These are phyloP conservation scores for Synaphobranchus kaupii DNA, from an alignment of 2,797 vertebrate species.

Conservation along the genomic window DNA sequence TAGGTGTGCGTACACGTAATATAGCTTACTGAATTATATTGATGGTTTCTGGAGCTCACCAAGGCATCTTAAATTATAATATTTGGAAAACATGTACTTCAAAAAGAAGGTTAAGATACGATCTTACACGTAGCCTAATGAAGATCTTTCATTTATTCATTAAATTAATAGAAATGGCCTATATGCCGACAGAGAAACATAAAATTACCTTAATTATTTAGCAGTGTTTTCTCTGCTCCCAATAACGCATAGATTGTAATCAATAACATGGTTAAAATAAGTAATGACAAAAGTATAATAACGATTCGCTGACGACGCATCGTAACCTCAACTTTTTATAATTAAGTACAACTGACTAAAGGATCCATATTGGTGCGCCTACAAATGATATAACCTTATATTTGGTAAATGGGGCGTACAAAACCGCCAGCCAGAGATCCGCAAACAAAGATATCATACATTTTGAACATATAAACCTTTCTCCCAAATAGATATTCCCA, in stretches of 20 bases:
- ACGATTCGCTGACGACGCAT: not conserved
- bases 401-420: not conserved
- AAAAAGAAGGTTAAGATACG: not conserved
- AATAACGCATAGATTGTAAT: not conserved
- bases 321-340: not conserved
- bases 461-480: not conserved
- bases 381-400: not conserved
- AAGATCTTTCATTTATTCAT: not conserved
- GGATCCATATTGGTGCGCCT: not conserved
- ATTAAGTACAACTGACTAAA: not conserved
- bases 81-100: not conserved
- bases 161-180: not conserved
- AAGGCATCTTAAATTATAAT: not conserved
- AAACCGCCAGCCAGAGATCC: not conserved
- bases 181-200: not conserved
- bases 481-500: not conserved
- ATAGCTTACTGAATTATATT: not conserved
- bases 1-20: not conserved
- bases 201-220: not conserved
- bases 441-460: not conserved
- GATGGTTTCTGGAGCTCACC: not conserved
- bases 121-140: not conserved
- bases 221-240: not conserved
- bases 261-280: not conserved
- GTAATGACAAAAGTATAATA: not conserved